phyloP scores from a whole-genome alignment of 2,888 invertebrate species.

The Disparrhopalites patrizii region DNA sequence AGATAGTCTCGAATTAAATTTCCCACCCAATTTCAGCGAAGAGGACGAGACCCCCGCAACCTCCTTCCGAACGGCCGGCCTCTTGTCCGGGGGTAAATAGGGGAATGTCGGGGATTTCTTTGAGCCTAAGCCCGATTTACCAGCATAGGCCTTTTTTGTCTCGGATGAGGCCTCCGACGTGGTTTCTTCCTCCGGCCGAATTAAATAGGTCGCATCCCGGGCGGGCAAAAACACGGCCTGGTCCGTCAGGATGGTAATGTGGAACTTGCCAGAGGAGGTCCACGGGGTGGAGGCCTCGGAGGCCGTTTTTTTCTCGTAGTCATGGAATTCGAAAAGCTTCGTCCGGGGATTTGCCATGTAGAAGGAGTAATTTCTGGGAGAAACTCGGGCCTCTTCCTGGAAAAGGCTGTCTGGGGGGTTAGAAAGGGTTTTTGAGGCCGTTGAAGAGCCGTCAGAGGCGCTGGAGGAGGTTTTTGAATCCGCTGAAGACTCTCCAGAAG shows the following conservation, averaged over 20 bases:
- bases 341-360: constrained; percentile 45
- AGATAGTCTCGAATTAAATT: too few relatives aligned
- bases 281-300: not conserved
- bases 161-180: too few relatives aligned
- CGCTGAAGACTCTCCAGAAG: not conserved
- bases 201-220: constrained; percentile 31
- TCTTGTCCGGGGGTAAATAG: too few relatives aligned
- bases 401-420: not conserved
- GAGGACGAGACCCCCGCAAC: too few relatives aligned
- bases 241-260: constrained; percentile 41
- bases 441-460: not conserved
- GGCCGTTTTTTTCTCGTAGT: not conserved
- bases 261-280: constrained; percentile 32
- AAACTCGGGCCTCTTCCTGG: not conserved
- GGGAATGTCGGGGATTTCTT: too few relatives aligned
- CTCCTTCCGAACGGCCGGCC: too few relatives aligned
- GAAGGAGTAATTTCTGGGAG: constrained; percentile 33
- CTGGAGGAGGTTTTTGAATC: not conserved
- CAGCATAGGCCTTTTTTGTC: too few relatives aligned
- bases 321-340: constrained; percentile 35
- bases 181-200: not conserved
- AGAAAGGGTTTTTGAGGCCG: not conserved
- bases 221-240: constrained; percentile 41
- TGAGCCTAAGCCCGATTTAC: too few relatives aligned
- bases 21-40: too few relatives aligned